phyloP scores from a whole-genome alignment of 2,113 vertebrate species.

The Rhea americana region DNA sequence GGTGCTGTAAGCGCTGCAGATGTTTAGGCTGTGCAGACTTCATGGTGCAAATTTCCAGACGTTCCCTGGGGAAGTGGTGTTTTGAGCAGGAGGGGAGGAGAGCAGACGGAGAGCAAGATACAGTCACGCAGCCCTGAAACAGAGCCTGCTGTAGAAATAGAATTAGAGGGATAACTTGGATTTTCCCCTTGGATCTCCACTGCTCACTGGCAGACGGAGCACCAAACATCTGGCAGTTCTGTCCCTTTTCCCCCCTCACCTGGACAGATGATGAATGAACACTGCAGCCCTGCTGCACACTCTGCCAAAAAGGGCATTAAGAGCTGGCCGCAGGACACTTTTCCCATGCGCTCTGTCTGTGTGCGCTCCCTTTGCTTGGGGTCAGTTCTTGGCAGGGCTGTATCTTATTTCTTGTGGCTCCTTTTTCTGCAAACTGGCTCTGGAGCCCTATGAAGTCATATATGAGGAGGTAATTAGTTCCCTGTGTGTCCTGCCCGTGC shows the following conservation, averaged over 20 bases:
- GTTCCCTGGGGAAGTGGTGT: constrained; percentile 33
- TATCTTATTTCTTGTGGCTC: not conserved
- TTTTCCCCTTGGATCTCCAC: constrained; percentile 15
- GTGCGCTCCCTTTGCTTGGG: not conserved
- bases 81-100: constrained; percentile 22
- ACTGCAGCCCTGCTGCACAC: not conserved
- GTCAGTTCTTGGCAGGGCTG: not conserved
- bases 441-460: not conserved
- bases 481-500: accelerated
- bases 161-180: not conserved
- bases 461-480: not conserved
- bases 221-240: not conserved
- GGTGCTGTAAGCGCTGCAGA: constrained; percentile 22
- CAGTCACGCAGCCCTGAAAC: not conserved
- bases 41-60: constrained; percentile 72
- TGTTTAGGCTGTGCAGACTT: constrained; percentile 66
- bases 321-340: constrained; percentile 4
- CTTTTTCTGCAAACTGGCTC: not conserved
- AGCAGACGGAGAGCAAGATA: not conserved
- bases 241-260: not conserved
- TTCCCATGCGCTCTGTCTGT: not conserved
- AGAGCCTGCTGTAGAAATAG: not conserved
- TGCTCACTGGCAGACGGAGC: not conserved
- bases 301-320: not conserved
- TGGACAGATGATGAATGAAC: not conserved